A percentile compares a stretch with the other conserved stretches of the same genome.
These are phyloP conservation scores for Cephus spinipes DNA, from an alignment of 2,888 invertebrate genomes.

Conservation along the genomic window DNA sequence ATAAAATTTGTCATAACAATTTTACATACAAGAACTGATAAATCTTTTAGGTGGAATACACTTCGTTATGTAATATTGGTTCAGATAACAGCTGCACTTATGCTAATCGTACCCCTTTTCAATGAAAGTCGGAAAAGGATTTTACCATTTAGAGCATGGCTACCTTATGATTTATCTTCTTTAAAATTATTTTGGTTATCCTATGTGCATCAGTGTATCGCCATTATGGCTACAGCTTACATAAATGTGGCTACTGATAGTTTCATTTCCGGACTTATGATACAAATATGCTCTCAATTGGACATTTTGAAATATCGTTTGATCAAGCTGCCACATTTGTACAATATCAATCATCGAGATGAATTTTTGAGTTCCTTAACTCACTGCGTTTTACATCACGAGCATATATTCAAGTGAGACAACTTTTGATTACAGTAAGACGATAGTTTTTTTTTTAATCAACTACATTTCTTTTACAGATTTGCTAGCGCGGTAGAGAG, in stretches of 20 bases:
- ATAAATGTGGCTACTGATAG: conserved; percentile 40
- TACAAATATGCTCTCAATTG: conserved; percentile 33
- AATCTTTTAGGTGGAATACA: conserved; percentile 8
- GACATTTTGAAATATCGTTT: conserved; percentile 19
- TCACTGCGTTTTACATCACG: too few species aligned
- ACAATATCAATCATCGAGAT: too few species aligned
- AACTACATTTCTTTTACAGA: conserved; percentile 22
- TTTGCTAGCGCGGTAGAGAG: conserved; percentile 23
- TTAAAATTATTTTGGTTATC: conserved; percentile 11
- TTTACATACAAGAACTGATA: neutral
- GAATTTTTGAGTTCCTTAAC: too few species aligned
- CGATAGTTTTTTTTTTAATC: conserved; percentile 10
- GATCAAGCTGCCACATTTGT: neutral
- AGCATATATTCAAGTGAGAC: conserved; percentile 13
- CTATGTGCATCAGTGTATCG: conserved; percentile 26
- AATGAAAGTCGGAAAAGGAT: neutral
- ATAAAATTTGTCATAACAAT: too few species aligned
- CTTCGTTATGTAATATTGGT: conserved; percentile 15
- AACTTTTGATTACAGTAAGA: neutral
- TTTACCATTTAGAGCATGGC: conserved; percentile 21
- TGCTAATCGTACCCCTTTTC: too few species aligned
- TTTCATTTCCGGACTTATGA: conserved; percentile 35
- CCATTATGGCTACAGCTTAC: conserved; percentile 27
- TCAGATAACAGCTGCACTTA: neutral
- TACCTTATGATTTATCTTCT: conserved; percentile 16